Evolutionary conservation across 1,140 invertebrate genomes (phyloP).

Genomic region (Venturia canescens): DNA sequence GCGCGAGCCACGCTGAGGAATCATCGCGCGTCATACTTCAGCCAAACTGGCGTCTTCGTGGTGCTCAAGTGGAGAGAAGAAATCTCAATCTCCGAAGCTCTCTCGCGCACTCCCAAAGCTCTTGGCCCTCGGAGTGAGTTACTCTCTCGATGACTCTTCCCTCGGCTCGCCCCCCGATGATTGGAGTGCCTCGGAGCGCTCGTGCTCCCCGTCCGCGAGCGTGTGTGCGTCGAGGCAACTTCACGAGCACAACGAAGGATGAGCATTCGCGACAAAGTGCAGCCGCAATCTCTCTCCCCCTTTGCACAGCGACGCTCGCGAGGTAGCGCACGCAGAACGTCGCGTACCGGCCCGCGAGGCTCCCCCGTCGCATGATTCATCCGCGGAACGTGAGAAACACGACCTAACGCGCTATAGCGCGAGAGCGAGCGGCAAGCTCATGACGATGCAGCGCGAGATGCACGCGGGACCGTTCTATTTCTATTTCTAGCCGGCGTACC

Average conservation of each 20-base stretch:
- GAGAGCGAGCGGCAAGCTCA: slow-evolving; percentile 36
- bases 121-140: not conserved
- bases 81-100: not conserved
- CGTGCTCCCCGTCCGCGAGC: no score
- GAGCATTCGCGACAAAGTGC: slow-evolving; percentile 18
- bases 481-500: slow-evolving; percentile 63
- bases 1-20: not conserved
- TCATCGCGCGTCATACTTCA: slow-evolving; percentile 17
- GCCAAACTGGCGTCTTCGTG: not conserved
- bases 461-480: slow-evolving; percentile 68
- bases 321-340: slow-evolving; percentile 29
- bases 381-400: slow-evolving; percentile 70
- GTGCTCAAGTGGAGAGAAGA: not conserved
- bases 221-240: not conserved
- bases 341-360: slow-evolving; percentile 49
- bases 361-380: slow-evolving; percentile 69
- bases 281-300: no score
- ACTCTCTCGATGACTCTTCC: slow-evolving; percentile 16
- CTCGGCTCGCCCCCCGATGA: not conserved
- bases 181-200: not conserved
- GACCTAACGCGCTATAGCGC: slow-evolving; percentile 59
- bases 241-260: not conserved
- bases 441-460: slow-evolving; percentile 39
- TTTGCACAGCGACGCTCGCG: slow-evolving; percentile 10
- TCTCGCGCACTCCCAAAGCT: not conserved